phyloP scores from a whole-genome alignment of 2,113 vertebrate species.

The Indicator indicator region DNA sequence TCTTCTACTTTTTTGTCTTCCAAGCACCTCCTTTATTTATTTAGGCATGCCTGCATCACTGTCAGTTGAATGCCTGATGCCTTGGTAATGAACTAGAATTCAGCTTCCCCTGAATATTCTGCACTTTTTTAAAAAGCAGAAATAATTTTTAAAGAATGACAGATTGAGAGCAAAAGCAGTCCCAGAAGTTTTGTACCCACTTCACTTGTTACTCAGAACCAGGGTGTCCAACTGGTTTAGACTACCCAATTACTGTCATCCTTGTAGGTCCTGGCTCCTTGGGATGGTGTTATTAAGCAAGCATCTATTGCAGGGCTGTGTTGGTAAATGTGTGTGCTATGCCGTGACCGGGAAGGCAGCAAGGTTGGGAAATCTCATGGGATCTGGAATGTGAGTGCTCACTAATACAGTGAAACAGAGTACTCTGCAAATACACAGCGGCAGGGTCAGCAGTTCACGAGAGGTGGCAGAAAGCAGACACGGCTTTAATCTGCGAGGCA shows the following conservation, averaged over 20 bases:
- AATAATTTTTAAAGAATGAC: neutral
- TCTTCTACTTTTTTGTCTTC: conserved; percentile 5
- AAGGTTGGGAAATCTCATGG: neutral
- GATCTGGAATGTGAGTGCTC: neutral
- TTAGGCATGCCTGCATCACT: conserved; percentile 2
- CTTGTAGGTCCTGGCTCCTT: conserved; percentile 8
- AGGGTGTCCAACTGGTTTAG: conserved; percentile 11
- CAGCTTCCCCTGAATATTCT: conserved; percentile 18
- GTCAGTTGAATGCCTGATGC: neutral
- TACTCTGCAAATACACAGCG: neutral
- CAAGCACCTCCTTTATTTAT: neutral
- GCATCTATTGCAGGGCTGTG: neutral
- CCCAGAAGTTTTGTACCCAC: conserved; percentile 34
- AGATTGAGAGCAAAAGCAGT: conserved; percentile 41
- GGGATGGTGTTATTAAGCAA: neutral
- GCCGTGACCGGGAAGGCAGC: neutral
- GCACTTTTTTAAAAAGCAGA: neutral
- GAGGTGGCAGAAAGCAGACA: neutral
- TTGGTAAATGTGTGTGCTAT: neutral
- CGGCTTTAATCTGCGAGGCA: neutral
- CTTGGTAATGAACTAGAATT: conserved; percentile 30
- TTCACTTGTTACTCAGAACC: conserved; percentile 5
- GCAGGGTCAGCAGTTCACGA: fast-evolving
- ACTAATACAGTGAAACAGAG: neutral
- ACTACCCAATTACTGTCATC: conserved; percentile 2